phyloP scores from a whole-genome alignment of 2,113 vertebrate genomes.

The Stegastes partitus region DNA sequence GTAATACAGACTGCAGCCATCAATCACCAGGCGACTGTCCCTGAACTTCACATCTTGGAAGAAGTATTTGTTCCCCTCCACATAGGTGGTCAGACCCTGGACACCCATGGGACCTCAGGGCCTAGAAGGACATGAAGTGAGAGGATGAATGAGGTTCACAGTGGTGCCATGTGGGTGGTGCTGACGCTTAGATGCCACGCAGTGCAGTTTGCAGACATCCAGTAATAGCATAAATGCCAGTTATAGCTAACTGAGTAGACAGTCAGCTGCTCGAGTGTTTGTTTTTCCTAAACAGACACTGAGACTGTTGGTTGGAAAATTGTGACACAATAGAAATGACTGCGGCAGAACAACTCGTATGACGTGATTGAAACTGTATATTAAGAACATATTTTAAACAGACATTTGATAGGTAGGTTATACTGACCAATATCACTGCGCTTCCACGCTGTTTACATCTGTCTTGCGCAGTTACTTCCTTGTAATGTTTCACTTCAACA shows the following conservation, averaged over 20 bases:
- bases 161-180: too few species aligned
- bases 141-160: not conserved
- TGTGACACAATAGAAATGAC: not conserved
- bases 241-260: not conserved
- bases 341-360: not conserved
- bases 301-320: not conserved
- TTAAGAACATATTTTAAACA: not conserved
- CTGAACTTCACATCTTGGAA: constrained; percentile 87
- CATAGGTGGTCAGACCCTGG: constrained; percentile 88
- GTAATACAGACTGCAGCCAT: constrained; percentile 92
- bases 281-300: not conserved
- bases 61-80: constrained; percentile 87
- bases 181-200: not conserved
- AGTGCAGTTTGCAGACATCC: not conserved
- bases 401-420: not conserved
- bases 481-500: constrained; percentile 40
- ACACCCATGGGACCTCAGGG: constrained; percentile 88
- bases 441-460: constrained; percentile 23
- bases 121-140: constrained; percentile 16
- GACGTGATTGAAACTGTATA: not conserved
- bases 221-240: not conserved
- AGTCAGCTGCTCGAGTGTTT: not conserved
- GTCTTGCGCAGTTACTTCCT: constrained; percentile 38
- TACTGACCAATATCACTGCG: not conserved
- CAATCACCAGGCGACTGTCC: constrained; percentile 89